phyloP scores from a whole-genome alignment of 2,113 vertebrate genomes.

The Hippocampus barbouri region DNA sequence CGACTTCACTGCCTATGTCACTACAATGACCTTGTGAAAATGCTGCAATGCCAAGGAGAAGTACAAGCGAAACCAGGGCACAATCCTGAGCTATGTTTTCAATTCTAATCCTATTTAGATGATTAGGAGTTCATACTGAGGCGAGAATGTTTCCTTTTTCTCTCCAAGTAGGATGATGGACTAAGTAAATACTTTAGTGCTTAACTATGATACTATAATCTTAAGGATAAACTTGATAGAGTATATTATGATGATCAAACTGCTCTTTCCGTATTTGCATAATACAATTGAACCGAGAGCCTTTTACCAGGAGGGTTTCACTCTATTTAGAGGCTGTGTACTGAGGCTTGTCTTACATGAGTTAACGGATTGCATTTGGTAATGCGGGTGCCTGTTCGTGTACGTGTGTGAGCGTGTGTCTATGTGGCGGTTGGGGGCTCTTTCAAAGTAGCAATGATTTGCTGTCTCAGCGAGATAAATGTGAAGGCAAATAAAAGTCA shows the following conservation, averaged over 20 bases:
- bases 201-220: conserved; percentile 9
- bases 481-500: conserved; percentile 39
- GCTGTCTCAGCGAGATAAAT: conserved; percentile 45
- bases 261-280: background rate
- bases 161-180: background rate
- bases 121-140: background rate
- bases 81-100: background rate
- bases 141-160: background rate
- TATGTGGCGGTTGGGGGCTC: conserved; percentile 8
- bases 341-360: conserved; percentile 43
- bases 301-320: conserved; percentile 28
- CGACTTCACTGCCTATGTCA: background rate
- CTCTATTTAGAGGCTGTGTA: conserved; percentile 48
- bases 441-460: conserved; percentile 52
- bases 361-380: conserved; percentile 34
- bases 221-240: background rate
- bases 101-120: background rate
- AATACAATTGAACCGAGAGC: conserved; percentile 23
- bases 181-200: conserved; percentile 3
- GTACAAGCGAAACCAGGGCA: background rate
- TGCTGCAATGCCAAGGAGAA: background rate
- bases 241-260: conserved; percentile 17
- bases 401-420: background rate
- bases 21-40: background rate
- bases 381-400: conserved; percentile 16